Conservation (phyloP, 2,888 invertebrate genomes). For the Cyaniris semiargus region DNA sequence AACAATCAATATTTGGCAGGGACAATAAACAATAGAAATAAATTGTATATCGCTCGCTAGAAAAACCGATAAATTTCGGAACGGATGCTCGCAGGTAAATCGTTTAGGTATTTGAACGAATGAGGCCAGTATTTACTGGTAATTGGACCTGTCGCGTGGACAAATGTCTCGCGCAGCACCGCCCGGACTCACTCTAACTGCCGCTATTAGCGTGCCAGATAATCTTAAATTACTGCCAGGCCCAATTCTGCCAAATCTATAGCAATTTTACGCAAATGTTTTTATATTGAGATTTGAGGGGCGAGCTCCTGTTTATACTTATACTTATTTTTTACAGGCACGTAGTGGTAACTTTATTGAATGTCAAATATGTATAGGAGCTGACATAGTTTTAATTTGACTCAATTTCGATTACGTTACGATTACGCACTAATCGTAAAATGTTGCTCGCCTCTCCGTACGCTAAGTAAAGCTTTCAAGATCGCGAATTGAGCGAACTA, state of each 20-base stretch:
- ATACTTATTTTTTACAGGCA: no score
- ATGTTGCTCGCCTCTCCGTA: no score
- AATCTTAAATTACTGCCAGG: conserved; percentile 40
- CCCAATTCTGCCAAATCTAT: not conserved
- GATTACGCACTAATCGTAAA: no score
- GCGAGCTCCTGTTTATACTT: not conserved
- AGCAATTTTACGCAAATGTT: conserved; percentile 4
- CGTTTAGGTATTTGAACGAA: conserved; percentile 48
- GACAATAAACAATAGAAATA: conserved; percentile 30
- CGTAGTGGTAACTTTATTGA: no score
- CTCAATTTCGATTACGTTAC: no score
- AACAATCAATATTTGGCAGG: conserved; percentile 23
- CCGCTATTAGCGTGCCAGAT: conserved; percentile 58
- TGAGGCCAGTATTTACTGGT: conserved; percentile 62
- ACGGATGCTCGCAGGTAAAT: conserved; percentile 44
- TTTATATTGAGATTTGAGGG: not conserved
- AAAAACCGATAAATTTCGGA: conserved; percentile 23
- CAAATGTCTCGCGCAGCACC: conserved; percentile 67
- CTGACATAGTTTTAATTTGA: no score
- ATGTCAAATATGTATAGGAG: no score
- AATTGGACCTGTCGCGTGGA: conserved; percentile 74
- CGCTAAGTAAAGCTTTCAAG: no score
- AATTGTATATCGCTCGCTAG: conserved; percentile 15
- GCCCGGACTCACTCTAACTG: conserved; percentile 67
- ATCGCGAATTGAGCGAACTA: no score